Evolutionary conservation across 1,140 invertebrate species (phyloP), one percentile per base, ranked within the genome.

Genomic region (Papilio aristodemus): DNA sequence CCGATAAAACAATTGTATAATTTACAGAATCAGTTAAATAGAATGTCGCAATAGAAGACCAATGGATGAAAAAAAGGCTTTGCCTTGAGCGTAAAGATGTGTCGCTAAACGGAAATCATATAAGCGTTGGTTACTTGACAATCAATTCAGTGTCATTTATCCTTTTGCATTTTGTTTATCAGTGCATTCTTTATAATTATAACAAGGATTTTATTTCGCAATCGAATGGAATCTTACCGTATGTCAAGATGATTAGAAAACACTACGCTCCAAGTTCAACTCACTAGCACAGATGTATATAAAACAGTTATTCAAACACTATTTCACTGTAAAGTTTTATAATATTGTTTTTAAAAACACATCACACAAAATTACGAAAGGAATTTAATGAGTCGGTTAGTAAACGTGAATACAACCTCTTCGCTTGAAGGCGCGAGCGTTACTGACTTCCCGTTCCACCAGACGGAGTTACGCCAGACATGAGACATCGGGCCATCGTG

Each of bases 401-500:
- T n/a, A n/a, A n/a, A n/a, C 32, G 17, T 13, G 2, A 14, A 66
- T 7, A 25, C 63, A 13, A 17, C 63, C 63, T n/a, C 14, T 11
- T 10, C 5, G 11, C 22, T 11, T n/a, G 41, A n/a, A 43, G n/a
- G 39, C 32, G 13, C 22, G 63, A 46, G 43, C 58, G 58, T n/a
- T 37, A 50, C 63, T 66, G 41, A 66, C 39, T 46, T 64, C 62
- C 62, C 63, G 17, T 50, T 66, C 63, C 41, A 66, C 39, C 41
- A 66, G 63, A 50, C 63, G 27, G 25, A 25, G 39, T 66, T 66
- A 66, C 63, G 63, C 63, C 41, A 66, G 63, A 63, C 60, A 22
- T 41, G 41, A 43, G 41, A 50, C 46, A 50, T 22, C 60, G 25
- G 22, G 41, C 17, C 63, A 66, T 66, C 63, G 50, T 27, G 38